A percentile compares a stretch with the other conserved stretches of the same genome.
Conservation (phyloP, 2,113 vertebrate species). For the Hypanus sabinus region DNA sequence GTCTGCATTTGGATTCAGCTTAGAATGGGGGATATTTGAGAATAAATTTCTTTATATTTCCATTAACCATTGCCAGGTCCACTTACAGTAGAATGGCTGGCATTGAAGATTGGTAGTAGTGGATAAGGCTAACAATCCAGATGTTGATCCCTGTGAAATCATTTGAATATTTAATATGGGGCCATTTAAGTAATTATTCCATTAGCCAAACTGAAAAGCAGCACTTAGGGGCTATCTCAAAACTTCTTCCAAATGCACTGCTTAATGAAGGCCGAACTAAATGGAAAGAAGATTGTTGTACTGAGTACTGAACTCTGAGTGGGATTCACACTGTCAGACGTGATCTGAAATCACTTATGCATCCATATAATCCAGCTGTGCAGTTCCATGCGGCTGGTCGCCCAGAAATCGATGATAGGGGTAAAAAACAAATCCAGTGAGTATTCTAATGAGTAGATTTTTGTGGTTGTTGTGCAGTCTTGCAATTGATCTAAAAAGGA, state of each 20-base stretch:
- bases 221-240: not conserved
- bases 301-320: not conserved
- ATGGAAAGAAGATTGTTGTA: not conserved
- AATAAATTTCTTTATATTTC: not conserved
- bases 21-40: not conserved
- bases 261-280: not conserved
- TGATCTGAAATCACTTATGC: not conserved
- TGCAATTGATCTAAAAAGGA: not conserved
- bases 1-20: not conserved
- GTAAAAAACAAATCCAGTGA: not conserved
- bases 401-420: not conserved
- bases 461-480: not conserved
- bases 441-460: not conserved
- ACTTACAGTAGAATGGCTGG: not conserved
- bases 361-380: not conserved
- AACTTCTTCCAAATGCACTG: not conserved
- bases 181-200: conserved; percentile 25
- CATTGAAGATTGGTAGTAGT: not conserved
- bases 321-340: not conserved
- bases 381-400: not conserved
- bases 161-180: conserved; percentile 22
- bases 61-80: not conserved
- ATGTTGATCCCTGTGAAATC: conserved; percentile 11
- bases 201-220: conserved; percentile 18
- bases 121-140: not conserved